These are phyloP conservation scores for Colostygia pectinataria DNA, from an alignment of 2,888 invertebrate species.

Conservation along the genomic window DNA sequence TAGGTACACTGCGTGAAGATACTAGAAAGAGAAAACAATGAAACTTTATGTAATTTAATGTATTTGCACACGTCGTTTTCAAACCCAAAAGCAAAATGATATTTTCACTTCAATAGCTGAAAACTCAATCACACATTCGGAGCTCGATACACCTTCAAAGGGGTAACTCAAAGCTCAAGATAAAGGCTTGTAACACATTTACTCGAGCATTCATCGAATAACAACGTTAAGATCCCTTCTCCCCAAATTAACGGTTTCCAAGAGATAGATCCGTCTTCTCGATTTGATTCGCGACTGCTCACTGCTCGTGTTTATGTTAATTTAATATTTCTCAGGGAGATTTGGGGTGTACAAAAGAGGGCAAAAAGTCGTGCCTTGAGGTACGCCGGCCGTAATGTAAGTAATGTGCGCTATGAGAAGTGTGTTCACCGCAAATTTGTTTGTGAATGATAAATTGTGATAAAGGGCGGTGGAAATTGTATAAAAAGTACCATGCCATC, in stretches of 20 bases:
- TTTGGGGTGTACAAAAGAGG: conserved; percentile 31
- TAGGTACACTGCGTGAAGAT: too few species aligned
- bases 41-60: too few species aligned
- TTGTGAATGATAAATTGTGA: conserved; percentile 26
- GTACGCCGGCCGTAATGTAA: conserved; percentile 26
- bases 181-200: conserved; percentile 60
- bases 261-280: conserved; percentile 68
- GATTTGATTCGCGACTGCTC: conserved; percentile 65
- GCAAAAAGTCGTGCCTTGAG: conserved; percentile 29
- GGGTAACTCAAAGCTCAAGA: conserved; percentile 40
- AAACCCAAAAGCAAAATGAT: conserved; percentile 22
- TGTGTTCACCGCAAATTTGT: conserved; percentile 22
- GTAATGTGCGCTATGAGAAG: conserved; percentile 19
- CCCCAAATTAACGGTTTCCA: conserved; percentile 73
- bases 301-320: conserved; percentile 72
- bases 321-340: conserved; percentile 62
- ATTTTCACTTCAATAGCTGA: conserved; percentile 33
- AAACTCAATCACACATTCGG: conserved; percentile 37
- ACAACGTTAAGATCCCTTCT: conserved; percentile 43
- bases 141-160: conserved; percentile 37
- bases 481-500: conserved; percentile 10
- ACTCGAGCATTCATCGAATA: conserved; percentile 55
- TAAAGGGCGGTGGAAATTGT: conserved; percentile 14
- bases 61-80: conserved; percentile 1
- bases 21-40: too few species aligned